phyloP scores from a whole-genome alignment of 1,140 invertebrate genomes.

The Zaprionus tsacasi region DNA sequence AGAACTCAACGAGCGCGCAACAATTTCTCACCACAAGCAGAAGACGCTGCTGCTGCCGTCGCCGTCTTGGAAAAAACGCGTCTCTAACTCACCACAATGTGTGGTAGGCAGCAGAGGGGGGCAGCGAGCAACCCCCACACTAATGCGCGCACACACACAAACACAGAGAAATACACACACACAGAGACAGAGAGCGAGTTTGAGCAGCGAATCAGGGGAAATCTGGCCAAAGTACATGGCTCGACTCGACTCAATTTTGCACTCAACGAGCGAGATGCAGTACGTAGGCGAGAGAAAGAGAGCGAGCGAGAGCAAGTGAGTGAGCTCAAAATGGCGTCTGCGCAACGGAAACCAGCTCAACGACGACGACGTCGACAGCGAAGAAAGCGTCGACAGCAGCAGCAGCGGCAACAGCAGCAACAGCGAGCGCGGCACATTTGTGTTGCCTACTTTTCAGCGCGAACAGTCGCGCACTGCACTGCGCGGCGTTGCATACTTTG shows the following conservation, averaged over 20 bases:
- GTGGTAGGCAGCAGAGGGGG: conserved; percentile 24
- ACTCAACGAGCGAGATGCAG: conserved; percentile 8
- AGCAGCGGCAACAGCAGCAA: conserved; percentile 3
- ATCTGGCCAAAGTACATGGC: conserved; percentile 59
- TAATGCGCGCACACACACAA: conserved; percentile 11
- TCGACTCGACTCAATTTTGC: conserved; percentile 49
- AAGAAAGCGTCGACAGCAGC: conserved; percentile 7
- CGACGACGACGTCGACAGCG: conserved; percentile 18
- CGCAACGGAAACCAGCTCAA: conserved; percentile 18
- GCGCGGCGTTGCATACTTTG: conserved; percentile 25
- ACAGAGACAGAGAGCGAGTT: conserved; percentile 8
- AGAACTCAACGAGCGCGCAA: conserved; percentile 68
- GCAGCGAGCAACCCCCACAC: conserved; percentile 18
- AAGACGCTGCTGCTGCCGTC: conserved; percentile 18
- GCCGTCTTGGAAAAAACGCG: conserved; percentile 66
- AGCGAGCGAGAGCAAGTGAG: conserved; percentile 14
- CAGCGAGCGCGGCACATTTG: conserved; percentile 40
- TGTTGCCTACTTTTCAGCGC: conserved; percentile 64
- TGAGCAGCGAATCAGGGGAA: conserved; percentile 79
- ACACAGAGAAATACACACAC: conserved; percentile 21
- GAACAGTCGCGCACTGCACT: conserved; percentile 33
- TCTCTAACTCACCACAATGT: conserved; percentile 74
- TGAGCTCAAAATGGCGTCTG: conserved; percentile 44
- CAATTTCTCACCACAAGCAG: conserved; percentile 72
- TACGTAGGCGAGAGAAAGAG: conserved; percentile 9